Conservation (phyloP, 2,888 invertebrate species). For the Hermaeophaga mercurialis region DNA sequence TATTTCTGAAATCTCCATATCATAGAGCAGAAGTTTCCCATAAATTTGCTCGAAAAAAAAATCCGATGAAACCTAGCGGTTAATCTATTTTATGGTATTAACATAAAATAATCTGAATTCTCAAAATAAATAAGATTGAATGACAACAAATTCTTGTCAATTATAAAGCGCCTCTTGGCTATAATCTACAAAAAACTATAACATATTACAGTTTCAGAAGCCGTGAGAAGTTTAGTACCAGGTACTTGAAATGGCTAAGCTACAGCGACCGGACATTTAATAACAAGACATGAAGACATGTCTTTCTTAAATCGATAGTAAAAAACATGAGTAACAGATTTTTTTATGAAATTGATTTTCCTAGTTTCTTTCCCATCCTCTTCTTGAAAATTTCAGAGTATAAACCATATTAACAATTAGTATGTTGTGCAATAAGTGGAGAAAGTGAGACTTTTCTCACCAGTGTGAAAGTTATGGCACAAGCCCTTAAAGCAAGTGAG, state of each 20-base stretch:
- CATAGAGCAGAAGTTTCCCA: not conserved
- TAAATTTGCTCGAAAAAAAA: slow-evolving; percentile 4
- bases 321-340: too few species aligned
- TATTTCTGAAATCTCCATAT: too few species aligned
- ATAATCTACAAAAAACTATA: not conserved
- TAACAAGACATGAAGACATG: too few species aligned
- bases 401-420: too few species aligned
- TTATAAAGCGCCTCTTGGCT: slow-evolving; percentile 17
- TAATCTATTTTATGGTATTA: not conserved
- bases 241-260: not conserved
- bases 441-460: too few species aligned
- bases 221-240: slow-evolving; percentile 12
- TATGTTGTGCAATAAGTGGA: too few species aligned
- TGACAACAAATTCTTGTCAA: slow-evolving; percentile 18
- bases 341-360: too few species aligned
- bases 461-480: too few species aligned
- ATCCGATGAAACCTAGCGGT: slow-evolving; percentile 6
- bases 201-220: slow-evolving; percentile 14
- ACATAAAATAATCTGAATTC: slow-evolving; percentile 4
- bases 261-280: not conserved
- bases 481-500: too few species aligned
- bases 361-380: too few species aligned
- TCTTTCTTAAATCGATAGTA: too few species aligned
- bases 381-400: too few species aligned
- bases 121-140: not conserved